A percentile compares a stretch with the other conserved stretches of the same genome.
Conservation (phyloP, 2,888 invertebrate genomes). For the Trachelus stipa region DNA sequence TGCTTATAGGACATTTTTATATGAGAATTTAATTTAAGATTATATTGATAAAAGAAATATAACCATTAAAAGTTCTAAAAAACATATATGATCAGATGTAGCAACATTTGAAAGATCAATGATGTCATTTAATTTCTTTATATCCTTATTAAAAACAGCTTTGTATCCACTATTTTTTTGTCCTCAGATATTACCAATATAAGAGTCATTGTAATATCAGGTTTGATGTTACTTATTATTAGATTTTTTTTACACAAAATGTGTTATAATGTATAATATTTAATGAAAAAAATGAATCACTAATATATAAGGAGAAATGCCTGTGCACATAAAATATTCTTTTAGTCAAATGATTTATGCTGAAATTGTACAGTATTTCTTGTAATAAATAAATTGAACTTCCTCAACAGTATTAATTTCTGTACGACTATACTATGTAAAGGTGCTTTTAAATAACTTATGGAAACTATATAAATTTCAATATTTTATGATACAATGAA, state of each 20-base stretch:
- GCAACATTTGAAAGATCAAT: conserved; percentile 6
- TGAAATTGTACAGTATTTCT: too few species aligned
- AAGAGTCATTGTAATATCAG: neutral
- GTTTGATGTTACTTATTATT: neutral
- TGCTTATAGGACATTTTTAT: conserved; percentile 40
- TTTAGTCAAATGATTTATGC: too few species aligned
- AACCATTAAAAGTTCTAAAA: too few species aligned
- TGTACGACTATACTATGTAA: neutral
- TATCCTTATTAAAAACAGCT: neutral
- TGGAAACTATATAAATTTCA: neutral
- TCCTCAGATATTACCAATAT: conserved; percentile 66
- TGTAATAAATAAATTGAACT: too few species aligned
- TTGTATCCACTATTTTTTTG: conserved; percentile 70
- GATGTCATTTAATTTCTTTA: conserved; percentile 1
- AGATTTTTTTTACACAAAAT: neutral
- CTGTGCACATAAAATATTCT: too few species aligned
- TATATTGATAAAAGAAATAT: neutral
- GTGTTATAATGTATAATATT: neutral
- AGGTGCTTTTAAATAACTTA: neutral
- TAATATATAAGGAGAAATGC: too few species aligned
- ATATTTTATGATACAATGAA: neutral
- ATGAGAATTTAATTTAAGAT: neutral
- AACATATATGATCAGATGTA: too few species aligned
- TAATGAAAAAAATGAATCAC: too few species aligned
- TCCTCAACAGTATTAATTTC: too few species aligned